These are phyloP conservation scores for Oreotrochilus melanogaster DNA, from an alignment of 2,113 vertebrate species.

Conservation along the genomic window DNA sequence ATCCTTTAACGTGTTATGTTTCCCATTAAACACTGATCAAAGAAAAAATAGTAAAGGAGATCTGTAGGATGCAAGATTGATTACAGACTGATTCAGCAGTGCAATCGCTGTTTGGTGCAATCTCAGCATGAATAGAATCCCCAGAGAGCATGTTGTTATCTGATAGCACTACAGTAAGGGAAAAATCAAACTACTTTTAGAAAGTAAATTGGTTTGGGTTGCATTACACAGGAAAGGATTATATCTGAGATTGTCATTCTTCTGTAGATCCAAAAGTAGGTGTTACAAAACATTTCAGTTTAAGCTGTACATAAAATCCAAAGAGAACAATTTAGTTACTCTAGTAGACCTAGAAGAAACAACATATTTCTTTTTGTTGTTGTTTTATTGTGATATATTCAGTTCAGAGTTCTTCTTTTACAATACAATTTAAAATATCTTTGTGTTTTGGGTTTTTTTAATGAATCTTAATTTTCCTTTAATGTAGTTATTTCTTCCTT, in stretches of 20 bases:
- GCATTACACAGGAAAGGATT: slow-evolving; percentile 73
- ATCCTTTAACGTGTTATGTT: slow-evolving; percentile 79
- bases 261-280: slow-evolving; percentile 47
- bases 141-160: slow-evolving; percentile 75
- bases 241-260: slow-evolving; percentile 58
- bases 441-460: neutral
- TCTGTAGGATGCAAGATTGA: slow-evolving; percentile 83
- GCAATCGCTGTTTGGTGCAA: slow-evolving; percentile 84
- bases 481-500: neutral
- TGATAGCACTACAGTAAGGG: slow-evolving; percentile 70
- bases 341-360: neutral
- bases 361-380: neutral
- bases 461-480: neutral
- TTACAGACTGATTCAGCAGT: slow-evolving; percentile 82
- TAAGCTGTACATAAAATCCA: slow-evolving; percentile 26
- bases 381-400: neutral
- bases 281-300: slow-evolving; percentile 47
- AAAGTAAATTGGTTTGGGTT: slow-evolving; percentile 72
- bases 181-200: slow-evolving; percentile 76
- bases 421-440: neutral
- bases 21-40: slow-evolving; percentile 85
- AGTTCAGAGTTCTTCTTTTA: neutral
- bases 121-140: slow-evolving; percentile 85
- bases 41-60: slow-evolving; percentile 81
- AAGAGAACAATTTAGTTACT: neutral